Evolutionary conservation across 1,140 invertebrate species (phyloP), one percentile per base, ranked within the genome.

Genomic region (Galendromus occidentalis): DNA sequence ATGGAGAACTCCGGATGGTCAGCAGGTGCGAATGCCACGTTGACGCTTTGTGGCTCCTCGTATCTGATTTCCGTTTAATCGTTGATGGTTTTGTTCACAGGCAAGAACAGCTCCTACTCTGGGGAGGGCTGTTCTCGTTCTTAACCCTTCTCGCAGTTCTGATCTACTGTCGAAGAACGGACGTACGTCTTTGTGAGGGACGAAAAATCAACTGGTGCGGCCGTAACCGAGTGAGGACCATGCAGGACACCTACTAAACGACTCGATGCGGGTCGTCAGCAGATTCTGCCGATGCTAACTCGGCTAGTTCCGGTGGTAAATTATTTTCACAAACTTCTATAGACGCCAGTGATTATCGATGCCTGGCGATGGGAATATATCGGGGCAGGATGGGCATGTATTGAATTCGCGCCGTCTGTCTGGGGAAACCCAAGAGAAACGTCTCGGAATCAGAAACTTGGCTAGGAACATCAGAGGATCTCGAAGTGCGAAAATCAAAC

Each of bases 91-190:
- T 12, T 6, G n/a, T 64, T 66, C 69, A 9, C 64, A 71, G 70
- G 12, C 66, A 68, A 63, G 69, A 71, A 20, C 71, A 71, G 59
- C 17, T 70, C 4, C 44, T 71, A n/a, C 55, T 71, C 12, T 71
- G 71, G 71, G 71, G 71, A 64, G 70, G 70, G 30, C 65, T 71
- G 2, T 70, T 71, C 66, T 69, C 69, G 7, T 71, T 71, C 28
- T 25, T 71, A 33, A 44, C 67, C 7, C 63, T 69, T n/a, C 45
- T 71, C 6, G 70, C 67, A 9, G 20, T 68, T 6, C 66, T 71
- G 12, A 70, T 71, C 1, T 71, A 69, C 30, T 71, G 71, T 33
- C 69, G 71, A 22, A 66, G 70, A 18, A 68, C 66, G 42, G 71
- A 71, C 55, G 66, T 71, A 18, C 67, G 68, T 42, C 51, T 71